A percentile compares a stretch with the other conserved stretches of the same genome.
Evolutionary conservation across 2,888 invertebrate species (phyloP).

Genomic region (Pandemis corylana): DNA sequence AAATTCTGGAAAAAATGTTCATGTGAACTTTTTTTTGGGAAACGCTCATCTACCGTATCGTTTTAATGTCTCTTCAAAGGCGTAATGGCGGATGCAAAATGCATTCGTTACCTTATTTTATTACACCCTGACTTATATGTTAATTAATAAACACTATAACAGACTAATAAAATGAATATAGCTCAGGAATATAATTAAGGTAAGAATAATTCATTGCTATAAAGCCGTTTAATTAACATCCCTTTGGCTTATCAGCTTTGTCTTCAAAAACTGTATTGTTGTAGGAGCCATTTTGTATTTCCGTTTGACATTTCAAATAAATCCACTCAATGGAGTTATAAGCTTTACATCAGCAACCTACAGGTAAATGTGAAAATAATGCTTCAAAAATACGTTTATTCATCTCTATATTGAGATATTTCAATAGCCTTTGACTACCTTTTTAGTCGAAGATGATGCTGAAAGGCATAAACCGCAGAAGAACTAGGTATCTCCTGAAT

Average conservation of each 20-base stretch:
- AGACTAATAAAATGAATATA: neutral
- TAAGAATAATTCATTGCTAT: neutral
- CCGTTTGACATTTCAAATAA: neutral
- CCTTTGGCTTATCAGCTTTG: neutral
- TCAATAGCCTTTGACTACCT: neutral
- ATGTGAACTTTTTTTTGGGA: too few species aligned
- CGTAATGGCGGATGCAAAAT: neutral
- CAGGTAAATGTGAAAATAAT: neutral
- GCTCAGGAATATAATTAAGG: neutral
- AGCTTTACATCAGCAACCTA: neutral
- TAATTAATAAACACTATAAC: neutral
- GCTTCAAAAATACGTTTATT: neutral
- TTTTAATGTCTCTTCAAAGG: neutral
- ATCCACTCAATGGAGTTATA: neutral
- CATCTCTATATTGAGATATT: neutral
- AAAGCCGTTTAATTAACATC: constrained; percentile 6
- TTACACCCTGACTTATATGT: neutral
- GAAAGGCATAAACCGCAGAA: too few species aligned
- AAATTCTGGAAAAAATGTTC: too few species aligned
- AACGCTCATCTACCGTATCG: too few species aligned
- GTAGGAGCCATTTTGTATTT: neutral
- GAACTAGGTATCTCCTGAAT: too few species aligned
- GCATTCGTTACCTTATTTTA: neutral
- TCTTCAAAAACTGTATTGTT: neutral
- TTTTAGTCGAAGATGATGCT: too few species aligned